Percentiles rank a stretch among this genome's conserved stretches.
phyloP scores from a whole-genome alignment of 2,888 invertebrate species.

The Scaeva pyrastri region DNA sequence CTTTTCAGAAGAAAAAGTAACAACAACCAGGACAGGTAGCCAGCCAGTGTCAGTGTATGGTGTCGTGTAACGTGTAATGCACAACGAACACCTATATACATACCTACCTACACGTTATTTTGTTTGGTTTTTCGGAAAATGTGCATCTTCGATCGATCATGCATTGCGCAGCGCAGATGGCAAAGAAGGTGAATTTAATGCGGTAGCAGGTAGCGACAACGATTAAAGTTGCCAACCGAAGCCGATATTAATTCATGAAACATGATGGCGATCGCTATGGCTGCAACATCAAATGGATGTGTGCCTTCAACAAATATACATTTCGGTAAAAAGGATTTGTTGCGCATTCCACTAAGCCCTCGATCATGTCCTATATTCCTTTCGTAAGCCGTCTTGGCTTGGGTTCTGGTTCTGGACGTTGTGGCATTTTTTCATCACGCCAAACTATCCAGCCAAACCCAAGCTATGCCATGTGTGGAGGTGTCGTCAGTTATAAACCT shows the following conservation, averaged over 20 bases:
- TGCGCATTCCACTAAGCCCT: slow-evolving; percentile 7
- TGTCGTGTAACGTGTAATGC: not conserved
- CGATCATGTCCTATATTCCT: slow-evolving; percentile 9
- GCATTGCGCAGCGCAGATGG: slow-evolving; percentile 33
- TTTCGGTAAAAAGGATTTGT: slow-evolving; percentile 17
- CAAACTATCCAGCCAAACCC: not conserved
- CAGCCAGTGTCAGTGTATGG: not conserved
- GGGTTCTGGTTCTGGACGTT: slow-evolving; percentile 17
- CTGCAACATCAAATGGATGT: slow-evolving; percentile 20
- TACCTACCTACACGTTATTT: not conserved
- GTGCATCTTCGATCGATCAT: slow-evolving; percentile 47
- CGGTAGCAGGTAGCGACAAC: slow-evolving; percentile 49
- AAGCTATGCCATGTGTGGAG: slow-evolving; percentile 10
- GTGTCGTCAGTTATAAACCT: slow-evolving; percentile 38
- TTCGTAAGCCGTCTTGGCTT: slow-evolving; percentile 8
- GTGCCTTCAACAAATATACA: slow-evolving; percentile 36
- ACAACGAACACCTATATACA: not conserved
- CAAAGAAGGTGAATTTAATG: slow-evolving; percentile 46
- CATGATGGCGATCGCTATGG: not conserved
- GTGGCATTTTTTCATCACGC: not conserved
- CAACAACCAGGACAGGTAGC: slow-evolving; percentile 47
- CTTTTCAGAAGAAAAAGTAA: not conserved
- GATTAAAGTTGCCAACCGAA: slow-evolving; percentile 12
- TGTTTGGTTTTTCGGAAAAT: not conserved
- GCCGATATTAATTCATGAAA: slow-evolving; percentile 24